Evolutionary conservation across 1,140 invertebrate species (phyloP).

Genomic region (Aplysia californica): DNA sequence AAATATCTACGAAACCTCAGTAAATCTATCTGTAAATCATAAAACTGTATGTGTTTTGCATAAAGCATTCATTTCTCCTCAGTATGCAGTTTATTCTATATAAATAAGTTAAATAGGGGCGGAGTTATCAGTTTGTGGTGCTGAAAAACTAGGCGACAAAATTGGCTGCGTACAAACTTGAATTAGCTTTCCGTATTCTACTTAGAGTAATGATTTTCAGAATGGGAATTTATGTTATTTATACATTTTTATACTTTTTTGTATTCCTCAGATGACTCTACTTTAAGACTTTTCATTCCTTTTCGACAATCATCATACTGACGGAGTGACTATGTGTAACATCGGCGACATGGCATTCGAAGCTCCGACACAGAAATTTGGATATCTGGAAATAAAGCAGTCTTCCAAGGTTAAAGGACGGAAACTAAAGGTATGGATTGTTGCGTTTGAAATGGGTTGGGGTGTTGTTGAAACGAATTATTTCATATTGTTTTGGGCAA

Average conservation of each 20-base stretch:
- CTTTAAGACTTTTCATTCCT: not conserved
- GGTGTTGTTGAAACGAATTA: too few species aligned
- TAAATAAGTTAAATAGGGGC: too few species aligned
- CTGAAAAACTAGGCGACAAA: too few species aligned
- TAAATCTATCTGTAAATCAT: too few species aligned
- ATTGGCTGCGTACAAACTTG: not conserved
- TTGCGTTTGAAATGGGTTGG: too few species aligned
- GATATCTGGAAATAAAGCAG: constrained; percentile 43
- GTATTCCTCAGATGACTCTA: not conserved
- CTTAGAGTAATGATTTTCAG: not conserved
- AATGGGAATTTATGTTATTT: not conserved
- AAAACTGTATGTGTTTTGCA: too few species aligned
- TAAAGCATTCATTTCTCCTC: too few species aligned
- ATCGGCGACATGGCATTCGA: constrained; percentile 25
- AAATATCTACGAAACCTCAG: too few species aligned
- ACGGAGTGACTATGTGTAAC: not conserved
- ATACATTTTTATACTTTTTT: not conserved
- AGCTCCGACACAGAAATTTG: constrained; percentile 33
- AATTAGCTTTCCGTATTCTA: not conserved
- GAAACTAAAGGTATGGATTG: constrained; percentile 48
- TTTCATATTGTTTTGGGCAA: too few species aligned
- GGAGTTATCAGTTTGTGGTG: too few species aligned
- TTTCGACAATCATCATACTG: not conserved
- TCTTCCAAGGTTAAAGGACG: constrained; percentile 35
- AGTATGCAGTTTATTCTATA: too few species aligned